A percentile compares a stretch with the other conserved stretches of the same genome.
phyloP scores from a whole-genome alignment of 2,113 vertebrate species.

The Zosterops pallidus region DNA sequence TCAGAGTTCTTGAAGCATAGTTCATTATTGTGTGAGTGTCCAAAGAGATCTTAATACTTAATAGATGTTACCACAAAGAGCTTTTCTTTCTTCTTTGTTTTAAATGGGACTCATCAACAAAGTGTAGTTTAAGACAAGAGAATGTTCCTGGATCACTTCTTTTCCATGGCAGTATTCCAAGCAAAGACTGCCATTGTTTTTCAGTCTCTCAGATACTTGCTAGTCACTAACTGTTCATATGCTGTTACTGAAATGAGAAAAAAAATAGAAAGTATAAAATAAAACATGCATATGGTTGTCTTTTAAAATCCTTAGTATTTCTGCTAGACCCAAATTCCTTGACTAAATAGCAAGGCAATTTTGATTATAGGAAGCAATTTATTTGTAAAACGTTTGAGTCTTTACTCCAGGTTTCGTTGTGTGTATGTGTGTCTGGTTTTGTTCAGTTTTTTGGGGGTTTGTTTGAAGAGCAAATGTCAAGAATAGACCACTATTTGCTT shows the following conservation, averaged over 20 bases:
- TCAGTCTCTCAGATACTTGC: not conserved
- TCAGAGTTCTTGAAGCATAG: not conserved
- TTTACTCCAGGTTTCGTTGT: not conserved
- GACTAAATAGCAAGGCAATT: conserved; percentile 50
- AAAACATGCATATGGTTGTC: not conserved
- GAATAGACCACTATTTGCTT: conserved; percentile 34
- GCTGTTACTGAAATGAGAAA: not conserved
- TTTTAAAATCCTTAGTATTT: conserved; percentile 46
- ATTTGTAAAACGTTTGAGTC: conserved; percentile 30
- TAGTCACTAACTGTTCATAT: not conserved
- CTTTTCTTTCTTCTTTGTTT: not conserved
- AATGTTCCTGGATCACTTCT: not conserved
- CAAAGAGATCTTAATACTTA: not conserved
- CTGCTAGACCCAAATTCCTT: conserved; percentile 39
- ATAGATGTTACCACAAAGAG: not conserved
- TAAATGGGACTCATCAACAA: not conserved
- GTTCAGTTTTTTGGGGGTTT: not conserved
- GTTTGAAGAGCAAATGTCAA: conserved; percentile 27
- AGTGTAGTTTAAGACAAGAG: not conserved
- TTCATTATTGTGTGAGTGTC: not conserved
- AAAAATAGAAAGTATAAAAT: not conserved
- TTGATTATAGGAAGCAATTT: conserved; percentile 54
- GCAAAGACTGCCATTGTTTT: not conserved
- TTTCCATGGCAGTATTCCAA: not conserved
- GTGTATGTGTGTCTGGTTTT: not conserved